Base-by-base conservation (phyloP, 2,888 invertebrate species). In the Diplazon laetatorius region DNA sequence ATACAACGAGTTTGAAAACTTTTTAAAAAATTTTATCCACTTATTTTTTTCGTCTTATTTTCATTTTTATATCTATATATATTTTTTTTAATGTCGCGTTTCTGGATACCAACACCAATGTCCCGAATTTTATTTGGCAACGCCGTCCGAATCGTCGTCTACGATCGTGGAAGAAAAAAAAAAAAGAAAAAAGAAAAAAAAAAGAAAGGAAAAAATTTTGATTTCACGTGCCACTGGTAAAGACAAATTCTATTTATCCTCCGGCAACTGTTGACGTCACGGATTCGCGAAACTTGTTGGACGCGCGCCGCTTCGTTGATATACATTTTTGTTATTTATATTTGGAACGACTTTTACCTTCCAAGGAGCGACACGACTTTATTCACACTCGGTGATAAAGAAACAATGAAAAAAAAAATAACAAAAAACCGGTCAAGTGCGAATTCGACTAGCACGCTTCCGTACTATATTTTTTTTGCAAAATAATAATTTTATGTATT, bases 231-330 rank as follows among this genome's bases (percentile, higher is more conserved):
- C 12, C 12, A 39, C 39, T 37, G 59, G 35, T 59, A 59, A 30
- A 14, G 12, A 35, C 2, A 20, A 59, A 48, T 63, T 48, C 46
- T 63, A 48, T 63, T 63, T 48, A 63, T 63, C 63, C n/a, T 55
- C 12, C 9, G 1, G 14, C 14, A 6, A 46, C n/a, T 18, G 18
- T 63, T 63, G 63, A 52, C 55, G 55, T 52, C 52, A 55, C 35
- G 25, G 42, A 55, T 42, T 66, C 37, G 42, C 16, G 30, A 44
- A 52, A 42, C 16, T 39, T 42, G 55, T 66, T 52, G 14, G 42
- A 39, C n/a, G 6, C 3, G 30, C 20, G 37, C 12, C n/a, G n/a
- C n/a, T n/a, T 16, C 14, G 42, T 10, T 4, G 1, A 46, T 22
- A 66, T 42, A 52, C n/a, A n/a, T n/a, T n/a, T 66, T 55, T 42